Evolutionary conservation across 2,797 vertebrate species (phyloP).

Genomic region (Aselliscus stoliczkanus): DNA sequence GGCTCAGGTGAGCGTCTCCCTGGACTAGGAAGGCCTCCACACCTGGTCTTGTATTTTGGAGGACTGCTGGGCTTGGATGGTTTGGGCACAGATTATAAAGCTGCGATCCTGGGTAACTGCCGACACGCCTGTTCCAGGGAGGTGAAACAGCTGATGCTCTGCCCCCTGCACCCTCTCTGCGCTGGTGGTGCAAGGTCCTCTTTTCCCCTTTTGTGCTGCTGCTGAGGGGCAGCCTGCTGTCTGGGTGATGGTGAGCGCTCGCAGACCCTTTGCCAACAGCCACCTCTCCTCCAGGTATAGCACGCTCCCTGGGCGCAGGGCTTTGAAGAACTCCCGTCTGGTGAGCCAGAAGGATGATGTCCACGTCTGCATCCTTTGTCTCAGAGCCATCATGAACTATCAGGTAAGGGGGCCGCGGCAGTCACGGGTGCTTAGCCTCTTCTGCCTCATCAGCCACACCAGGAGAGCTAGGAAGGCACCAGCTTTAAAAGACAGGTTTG

Average conservation of each 20-base stretch:
- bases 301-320: slow-evolving; percentile 90
- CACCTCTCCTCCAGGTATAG: slow-evolving; percentile 85
- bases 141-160: neutral
- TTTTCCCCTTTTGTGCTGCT: neutral
- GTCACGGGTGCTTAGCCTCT: neutral
- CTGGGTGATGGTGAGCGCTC: neutral
- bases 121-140: neutral
- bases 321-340: slow-evolving; percentile 94
- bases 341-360: slow-evolving; percentile 98
- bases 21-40: neutral
- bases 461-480: neutral
- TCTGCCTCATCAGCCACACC: neutral
- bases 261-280: neutral
- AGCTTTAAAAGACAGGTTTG: neutral
- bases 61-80: neutral
- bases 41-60: neutral
- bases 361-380: slow-evolving; percentile 97
- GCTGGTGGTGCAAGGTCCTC: neutral
- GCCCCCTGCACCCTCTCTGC: neutral
- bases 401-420: slow-evolving; percentile 84
- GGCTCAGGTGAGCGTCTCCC: neutral
- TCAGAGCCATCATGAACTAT: slow-evolving; percentile 98
- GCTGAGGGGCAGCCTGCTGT: neutral
- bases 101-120: neutral
- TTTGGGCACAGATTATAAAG: neutral